Conservation (phyloP, 2,113 vertebrate species). For the Toxotes jaculatrix region DNA sequence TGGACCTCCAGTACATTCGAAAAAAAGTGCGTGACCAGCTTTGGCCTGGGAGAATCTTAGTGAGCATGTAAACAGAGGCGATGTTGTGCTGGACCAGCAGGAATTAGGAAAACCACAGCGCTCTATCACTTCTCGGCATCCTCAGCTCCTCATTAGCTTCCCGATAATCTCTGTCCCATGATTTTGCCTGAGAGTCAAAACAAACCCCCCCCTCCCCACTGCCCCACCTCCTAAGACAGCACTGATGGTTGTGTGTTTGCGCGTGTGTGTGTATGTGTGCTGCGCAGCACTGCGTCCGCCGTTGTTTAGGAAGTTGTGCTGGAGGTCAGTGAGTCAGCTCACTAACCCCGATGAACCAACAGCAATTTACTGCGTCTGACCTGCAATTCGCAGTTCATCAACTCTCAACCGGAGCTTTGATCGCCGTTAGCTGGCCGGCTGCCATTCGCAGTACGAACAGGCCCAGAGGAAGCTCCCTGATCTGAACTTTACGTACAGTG, state of each 20-base stretch:
- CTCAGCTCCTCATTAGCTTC: conserved; percentile 66
- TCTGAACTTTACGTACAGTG: background rate
- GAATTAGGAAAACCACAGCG: conserved; percentile 49
- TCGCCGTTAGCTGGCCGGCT: conserved; percentile 6
- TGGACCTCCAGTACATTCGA: background rate
- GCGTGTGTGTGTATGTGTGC: conserved; percentile 3
- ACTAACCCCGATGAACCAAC: conserved; percentile 5
- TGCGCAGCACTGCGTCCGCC: background rate
- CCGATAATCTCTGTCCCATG: conserved; percentile 64
- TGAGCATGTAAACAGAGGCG: conserved; percentile 47
- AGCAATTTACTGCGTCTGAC: conserved; percentile 24
- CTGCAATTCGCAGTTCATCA: conserved; percentile 31
- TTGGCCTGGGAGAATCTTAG: conserved; percentile 9
- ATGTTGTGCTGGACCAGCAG: conserved; percentile 36
- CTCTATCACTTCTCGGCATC: conserved; percentile 61
- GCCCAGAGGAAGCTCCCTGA: conserved; percentile 15
- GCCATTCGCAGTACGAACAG: conserved; percentile 38
- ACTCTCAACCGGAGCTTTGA: conserved; percentile 15
- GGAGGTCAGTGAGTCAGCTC: conserved; percentile 56
- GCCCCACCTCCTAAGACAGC: background rate
- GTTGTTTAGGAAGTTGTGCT: conserved; percentile 43
- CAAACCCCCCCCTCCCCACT: conserved; percentile 29
- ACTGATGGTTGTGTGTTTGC: background rate
- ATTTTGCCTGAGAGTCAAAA: conserved; percentile 68
- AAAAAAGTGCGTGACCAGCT: background rate